Conservation (phyloP, 2,113 vertebrate genomes). For the Elephas maximus region DNA sequence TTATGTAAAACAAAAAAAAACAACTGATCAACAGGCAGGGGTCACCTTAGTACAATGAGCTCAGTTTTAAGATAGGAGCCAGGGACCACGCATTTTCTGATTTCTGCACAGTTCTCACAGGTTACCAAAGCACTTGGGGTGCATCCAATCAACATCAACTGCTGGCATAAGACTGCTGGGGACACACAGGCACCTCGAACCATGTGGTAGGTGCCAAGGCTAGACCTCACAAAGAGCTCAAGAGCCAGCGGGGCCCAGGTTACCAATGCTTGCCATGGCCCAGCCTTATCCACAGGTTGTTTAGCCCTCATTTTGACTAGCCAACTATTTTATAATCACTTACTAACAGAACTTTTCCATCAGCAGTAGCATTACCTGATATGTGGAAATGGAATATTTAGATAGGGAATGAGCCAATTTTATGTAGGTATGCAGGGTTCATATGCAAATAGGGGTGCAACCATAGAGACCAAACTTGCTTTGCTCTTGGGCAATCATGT, state of each 20-base stretch:
- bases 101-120: background rate
- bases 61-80: background rate
- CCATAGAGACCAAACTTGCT: conserved; percentile 17
- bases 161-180: background rate
- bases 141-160: background rate
- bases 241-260: background rate
- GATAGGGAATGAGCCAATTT: conserved; percentile 27
- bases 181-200: background rate
- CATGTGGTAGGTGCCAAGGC: background rate
- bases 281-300: conserved; percentile 8
- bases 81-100: background rate
- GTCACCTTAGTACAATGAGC: background rate
- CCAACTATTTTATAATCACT: conserved; percentile 66
- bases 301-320: conserved; percentile 52
- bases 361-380: background rate
- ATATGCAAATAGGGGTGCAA: conserved; percentile 52
- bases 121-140: background rate
- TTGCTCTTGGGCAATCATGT: background rate
- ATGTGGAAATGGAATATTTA: conserved; percentile 57
- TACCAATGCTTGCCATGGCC: background rate
- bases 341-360: conserved; percentile 58
- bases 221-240: background rate
- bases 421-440: background rate
- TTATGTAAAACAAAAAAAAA: no score
- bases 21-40: background rate